Conservation (phyloP, 2,797 vertebrate species). For the Rostrhamus sociabilis region DNA sequence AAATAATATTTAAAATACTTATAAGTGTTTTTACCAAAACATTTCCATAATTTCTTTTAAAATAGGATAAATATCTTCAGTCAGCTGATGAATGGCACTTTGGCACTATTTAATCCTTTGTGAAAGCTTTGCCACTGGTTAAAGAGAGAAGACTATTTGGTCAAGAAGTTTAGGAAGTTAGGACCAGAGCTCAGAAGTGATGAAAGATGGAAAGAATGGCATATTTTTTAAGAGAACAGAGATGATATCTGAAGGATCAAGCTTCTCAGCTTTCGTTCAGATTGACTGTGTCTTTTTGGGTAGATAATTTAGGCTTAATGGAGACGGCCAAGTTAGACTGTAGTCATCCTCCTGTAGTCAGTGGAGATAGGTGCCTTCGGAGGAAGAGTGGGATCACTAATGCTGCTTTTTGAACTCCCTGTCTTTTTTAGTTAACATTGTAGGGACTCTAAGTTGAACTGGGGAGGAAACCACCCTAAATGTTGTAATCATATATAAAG, state of each 20-base stretch:
- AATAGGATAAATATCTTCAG: not conserved
- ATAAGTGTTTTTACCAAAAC: not conserved
- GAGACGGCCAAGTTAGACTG: not conserved
- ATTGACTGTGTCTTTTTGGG: not conserved
- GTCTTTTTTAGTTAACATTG: not conserved
- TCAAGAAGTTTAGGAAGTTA: not conserved
- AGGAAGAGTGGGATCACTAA: not conserved
- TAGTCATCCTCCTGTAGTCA: not conserved
- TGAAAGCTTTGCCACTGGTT: not conserved
- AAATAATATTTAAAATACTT: not conserved
- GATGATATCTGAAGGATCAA: not conserved
- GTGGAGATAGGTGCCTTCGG: not conserved
- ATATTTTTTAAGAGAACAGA: not conserved
- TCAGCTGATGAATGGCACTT: not conserved
- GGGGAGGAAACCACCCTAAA: not conserved
- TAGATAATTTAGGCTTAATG: not conserved
- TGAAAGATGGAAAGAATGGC: not conserved
- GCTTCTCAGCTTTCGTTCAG: not conserved
- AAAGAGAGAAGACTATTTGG: not conserved
- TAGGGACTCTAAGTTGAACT: not conserved
- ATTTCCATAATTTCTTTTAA: not conserved
- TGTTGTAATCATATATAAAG: not conserved
- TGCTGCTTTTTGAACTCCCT: not conserved
- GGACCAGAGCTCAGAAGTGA: not conserved
- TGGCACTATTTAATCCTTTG: not conserved